These are phyloP conservation scores for Diabrotica undecimpunctata DNA, from an alignment of 1,140 invertebrate genomes.

Conservation along the genomic window DNA sequence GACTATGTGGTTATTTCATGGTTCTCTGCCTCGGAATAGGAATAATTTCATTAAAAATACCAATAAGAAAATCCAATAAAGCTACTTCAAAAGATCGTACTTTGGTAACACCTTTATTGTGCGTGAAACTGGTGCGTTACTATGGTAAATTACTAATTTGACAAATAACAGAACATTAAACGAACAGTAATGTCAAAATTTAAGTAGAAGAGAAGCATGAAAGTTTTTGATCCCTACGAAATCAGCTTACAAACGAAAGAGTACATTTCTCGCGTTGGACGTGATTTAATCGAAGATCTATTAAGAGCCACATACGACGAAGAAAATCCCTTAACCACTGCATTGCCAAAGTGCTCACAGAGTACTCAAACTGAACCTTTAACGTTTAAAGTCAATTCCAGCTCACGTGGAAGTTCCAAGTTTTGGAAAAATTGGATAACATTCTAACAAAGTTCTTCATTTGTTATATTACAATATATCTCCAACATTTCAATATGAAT, in stretches of 20 bases:
- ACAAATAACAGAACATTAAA: no score
- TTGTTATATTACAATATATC: not conserved
- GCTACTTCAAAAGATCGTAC: no score
- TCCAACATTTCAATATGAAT: no score
- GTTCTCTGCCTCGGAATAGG: no score
- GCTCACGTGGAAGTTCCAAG: not conserved
- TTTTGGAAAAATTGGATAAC: not conserved
- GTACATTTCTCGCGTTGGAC: constrained; percentile 27
- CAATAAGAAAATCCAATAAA: no score
- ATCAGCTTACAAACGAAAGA: constrained; percentile 24
- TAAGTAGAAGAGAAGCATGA: constrained; percentile 18
- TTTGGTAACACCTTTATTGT: no score
- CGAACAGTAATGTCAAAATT: constrained; percentile 12
- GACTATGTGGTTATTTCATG: no score
- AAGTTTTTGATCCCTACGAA: constrained; percentile 14
- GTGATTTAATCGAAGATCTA: constrained; percentile 30
- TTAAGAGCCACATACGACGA: constrained; percentile 31
- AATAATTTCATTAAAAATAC: no score
- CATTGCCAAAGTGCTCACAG: constrained; percentile 24
- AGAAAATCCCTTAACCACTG: constrained; percentile 26
- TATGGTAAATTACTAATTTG: no score
- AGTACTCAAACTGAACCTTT: constrained; percentile 25
- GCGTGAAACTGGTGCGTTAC: no score
- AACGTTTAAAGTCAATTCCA: not conserved
- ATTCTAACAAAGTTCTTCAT: constrained; percentile 6